phyloP scores from a whole-genome alignment of 2,888 invertebrate species.

The Alcis repandata region DNA sequence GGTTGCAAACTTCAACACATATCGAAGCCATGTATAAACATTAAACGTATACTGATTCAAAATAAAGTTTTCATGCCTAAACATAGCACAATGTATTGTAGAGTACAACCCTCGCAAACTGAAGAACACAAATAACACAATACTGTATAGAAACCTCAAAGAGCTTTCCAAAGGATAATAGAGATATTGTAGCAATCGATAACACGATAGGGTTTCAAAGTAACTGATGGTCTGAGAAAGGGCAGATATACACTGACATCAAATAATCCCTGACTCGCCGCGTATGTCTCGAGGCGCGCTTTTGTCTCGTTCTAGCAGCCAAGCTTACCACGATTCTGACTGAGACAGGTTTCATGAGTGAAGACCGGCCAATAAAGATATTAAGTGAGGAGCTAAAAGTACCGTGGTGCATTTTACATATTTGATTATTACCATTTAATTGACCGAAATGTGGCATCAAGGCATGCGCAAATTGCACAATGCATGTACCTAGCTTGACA shows the following conservation, averaged over 20 bases:
- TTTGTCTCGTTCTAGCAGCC: too few relatives aligned
- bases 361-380: too few relatives aligned
- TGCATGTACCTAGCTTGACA: too few relatives aligned
- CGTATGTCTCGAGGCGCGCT: too few relatives aligned
- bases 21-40: background rate
- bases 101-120: constrained; percentile 3
- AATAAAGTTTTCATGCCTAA: background rate
- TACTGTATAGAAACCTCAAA: constrained; percentile 18
- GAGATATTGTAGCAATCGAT: constrained; percentile 22
- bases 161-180: constrained; percentile 13
- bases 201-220: constrained; percentile 16
- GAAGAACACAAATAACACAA: constrained; percentile 12
- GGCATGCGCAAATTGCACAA: too few relatives aligned
- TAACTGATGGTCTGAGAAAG: background rate
- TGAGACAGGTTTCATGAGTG: too few relatives aligned
- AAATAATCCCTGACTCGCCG: too few relatives aligned
- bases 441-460: too few relatives aligned
- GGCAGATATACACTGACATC: background rate
- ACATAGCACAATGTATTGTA: background rate
- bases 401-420: too few relatives aligned
- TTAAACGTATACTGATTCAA: background rate
- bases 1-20: background rate
- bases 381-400: too few relatives aligned
- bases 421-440: too few relatives aligned
- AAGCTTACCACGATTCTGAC: too few relatives aligned